A percentile compares a stretch with the other conserved stretches of the same genome.
phyloP scores from a whole-genome alignment of 2,888 invertebrate species.

The Trichogramma dendrolimi region DNA sequence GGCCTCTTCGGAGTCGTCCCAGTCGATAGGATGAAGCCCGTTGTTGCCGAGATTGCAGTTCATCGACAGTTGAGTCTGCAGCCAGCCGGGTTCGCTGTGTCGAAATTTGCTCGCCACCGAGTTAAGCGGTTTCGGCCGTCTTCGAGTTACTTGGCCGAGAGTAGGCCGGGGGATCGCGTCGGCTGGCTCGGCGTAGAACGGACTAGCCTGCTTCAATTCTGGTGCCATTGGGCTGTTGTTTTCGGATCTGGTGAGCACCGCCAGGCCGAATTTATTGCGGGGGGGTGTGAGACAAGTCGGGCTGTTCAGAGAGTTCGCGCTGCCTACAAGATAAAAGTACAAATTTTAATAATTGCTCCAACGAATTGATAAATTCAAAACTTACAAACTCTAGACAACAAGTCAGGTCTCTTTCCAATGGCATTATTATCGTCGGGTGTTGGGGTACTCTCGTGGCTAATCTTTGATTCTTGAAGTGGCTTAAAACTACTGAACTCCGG shows the following conservation, averaged over 20 bases:
- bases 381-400: constrained; percentile 50
- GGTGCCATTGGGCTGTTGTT: constrained; percentile 47
- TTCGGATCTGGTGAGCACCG: constrained; percentile 44
- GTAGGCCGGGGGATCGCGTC: constrained; percentile 60
- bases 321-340: constrained; percentile 47
- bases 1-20: constrained; percentile 47
- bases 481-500: constrained; percentile 50
- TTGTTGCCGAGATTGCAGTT: constrained; percentile 29
- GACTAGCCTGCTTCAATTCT: constrained; percentile 70
- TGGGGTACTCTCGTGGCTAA: neutral
- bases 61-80: constrained; percentile 37
- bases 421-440: constrained; percentile 29
- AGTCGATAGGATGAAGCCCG: constrained; percentile 45
- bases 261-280: constrained; percentile 46
- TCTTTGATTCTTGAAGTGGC: constrained; percentile 39
- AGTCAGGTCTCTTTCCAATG: constrained; percentile 45
- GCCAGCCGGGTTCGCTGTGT: constrained; percentile 48
- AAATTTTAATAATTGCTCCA: neutral
- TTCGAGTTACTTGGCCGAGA: constrained; percentile 11
- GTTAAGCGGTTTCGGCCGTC: constrained; percentile 18
- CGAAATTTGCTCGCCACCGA: constrained; percentile 37
- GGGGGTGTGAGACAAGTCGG: constrained; percentile 45
- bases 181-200: constrained; percentile 86
- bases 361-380: constrained; percentile 1
- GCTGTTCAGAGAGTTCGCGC: constrained; percentile 59